Evolutionary conservation across 30 jellyfish, hydroid and myxozoan genomes (phyloP), one percentile per base, ranked within the genome.

Genomic region (Mastigias papua): DNA sequence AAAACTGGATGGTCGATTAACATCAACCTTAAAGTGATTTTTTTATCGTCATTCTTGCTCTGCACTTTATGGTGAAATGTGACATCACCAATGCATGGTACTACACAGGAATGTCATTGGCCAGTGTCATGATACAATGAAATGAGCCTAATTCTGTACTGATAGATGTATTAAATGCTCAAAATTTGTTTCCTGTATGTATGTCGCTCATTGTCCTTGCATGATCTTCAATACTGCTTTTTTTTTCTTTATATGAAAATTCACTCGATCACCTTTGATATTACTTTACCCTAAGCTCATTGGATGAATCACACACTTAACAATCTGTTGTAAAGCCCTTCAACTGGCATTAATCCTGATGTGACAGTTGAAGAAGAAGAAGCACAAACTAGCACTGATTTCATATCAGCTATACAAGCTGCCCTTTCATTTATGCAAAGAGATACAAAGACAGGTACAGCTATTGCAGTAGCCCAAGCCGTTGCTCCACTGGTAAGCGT

Each of bases 181-280:
- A 48, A 71, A 71, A 32, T 4, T 28, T 66, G 32, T 71, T 32
- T 71, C 83, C 64, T 71, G 32, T 10, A 71, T 71, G 34, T 71
- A 71, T n/a, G 3, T 31, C 83, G n/a, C 48, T 61, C 28, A 61
- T 61, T 29, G 83, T 30, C 33, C 33, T 8, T 4, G 83, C 42
- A 48, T 48, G 33, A 30, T 58, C 57, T 26, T 35, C 80, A 69
- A 69, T 69, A 22, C 37, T 34, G 31, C 21, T 25, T 66, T 71
- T 61, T 34, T 71, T 71, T 30, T 34, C 66, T 48, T 71, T 71
- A n/a, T 48, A 30, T 34, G 23, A 2, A 5, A 71, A 22, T 4
- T 71, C 83, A 26, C 37, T 29, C 30, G 25, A n/a, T 8, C 83
- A 71, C 21, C 64, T 10, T 21, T 21, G 34, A 10, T 66, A 71